Conservation (phyloP, 2,113 vertebrate species). For the Mormyrus lacerda region DNA sequence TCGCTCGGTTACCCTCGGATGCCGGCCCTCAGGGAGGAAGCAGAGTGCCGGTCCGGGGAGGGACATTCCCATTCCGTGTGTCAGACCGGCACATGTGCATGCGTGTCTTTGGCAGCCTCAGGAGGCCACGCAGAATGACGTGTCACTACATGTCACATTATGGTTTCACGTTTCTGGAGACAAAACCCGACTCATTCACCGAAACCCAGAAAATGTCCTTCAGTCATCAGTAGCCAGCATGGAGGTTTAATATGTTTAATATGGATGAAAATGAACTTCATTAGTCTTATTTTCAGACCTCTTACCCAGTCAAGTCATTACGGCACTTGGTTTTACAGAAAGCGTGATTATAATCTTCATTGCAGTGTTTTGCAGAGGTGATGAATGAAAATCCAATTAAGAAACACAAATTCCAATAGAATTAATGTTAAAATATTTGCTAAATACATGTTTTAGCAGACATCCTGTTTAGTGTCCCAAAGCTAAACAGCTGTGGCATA, state of each 20-base stretch:
- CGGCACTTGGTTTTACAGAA: background rate
- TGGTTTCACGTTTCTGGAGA: background rate
- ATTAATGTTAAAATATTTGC: background rate
- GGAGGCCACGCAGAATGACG: background rate
- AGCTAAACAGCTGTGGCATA: background rate
- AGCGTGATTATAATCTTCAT: background rate
- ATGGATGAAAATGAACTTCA: background rate
- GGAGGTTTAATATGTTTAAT: background rate
- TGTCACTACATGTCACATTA: background rate
- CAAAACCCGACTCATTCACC: background rate
- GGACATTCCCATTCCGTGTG: background rate
- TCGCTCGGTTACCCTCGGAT: background rate
- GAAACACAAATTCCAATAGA: background rate
- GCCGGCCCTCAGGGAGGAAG: background rate
- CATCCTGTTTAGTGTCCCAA: background rate
- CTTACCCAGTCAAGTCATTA: background rate
- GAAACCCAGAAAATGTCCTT: background rate
- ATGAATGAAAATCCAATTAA: background rate
- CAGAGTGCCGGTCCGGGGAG: background rate
- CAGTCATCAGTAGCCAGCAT: background rate
- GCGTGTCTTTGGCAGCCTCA: background rate
- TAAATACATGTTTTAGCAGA: background rate
- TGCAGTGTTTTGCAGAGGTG: background rate
- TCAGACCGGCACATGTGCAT: background rate
- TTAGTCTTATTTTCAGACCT: background rate